Conservation (phyloP, 2,797 vertebrate species). For the Periparus ater region DNA sequence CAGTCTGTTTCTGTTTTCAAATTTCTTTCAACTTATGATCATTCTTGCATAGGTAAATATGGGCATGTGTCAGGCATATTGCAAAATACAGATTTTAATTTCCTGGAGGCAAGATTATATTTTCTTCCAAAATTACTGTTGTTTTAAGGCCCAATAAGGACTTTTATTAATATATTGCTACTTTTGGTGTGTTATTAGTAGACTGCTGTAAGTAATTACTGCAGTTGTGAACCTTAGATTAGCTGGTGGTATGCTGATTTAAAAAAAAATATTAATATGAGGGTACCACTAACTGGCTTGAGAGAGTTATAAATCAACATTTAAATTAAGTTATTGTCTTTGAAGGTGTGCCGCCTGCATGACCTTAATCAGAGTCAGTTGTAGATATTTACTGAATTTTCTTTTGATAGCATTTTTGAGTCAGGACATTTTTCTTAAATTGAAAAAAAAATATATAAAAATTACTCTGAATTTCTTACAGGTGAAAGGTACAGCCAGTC, state of each 20-base stretch:
- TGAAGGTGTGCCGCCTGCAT: not conserved
- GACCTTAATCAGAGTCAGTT: not conserved
- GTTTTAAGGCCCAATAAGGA: not conserved
- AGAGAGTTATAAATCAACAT: not conserved
- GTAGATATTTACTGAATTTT: not conserved
- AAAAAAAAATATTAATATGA: not conserved
- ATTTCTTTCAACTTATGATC: not conserved
- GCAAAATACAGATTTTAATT: not conserved
- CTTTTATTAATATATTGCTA: not conserved
- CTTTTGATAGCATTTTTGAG: not conserved
- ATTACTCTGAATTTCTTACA: constrained; percentile 47
- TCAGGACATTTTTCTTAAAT: not conserved
- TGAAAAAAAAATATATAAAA: not conserved
- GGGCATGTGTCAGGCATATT: not conserved
- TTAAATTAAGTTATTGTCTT: not conserved
- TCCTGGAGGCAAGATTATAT: not conserved
- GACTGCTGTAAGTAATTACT: not conserved
- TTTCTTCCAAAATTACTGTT: constrained; percentile 1
- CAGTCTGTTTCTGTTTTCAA: not conserved
- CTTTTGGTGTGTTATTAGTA: not conserved
- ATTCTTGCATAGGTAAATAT: not conserved
- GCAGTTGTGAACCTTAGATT: not conserved
- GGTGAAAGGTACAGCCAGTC: constrained; percentile 77
- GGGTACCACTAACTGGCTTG: not conserved
- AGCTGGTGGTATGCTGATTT: not conserved